Conservation (phyloP, 2,113 vertebrate species). For the Phaethon lepturus region DNA sequence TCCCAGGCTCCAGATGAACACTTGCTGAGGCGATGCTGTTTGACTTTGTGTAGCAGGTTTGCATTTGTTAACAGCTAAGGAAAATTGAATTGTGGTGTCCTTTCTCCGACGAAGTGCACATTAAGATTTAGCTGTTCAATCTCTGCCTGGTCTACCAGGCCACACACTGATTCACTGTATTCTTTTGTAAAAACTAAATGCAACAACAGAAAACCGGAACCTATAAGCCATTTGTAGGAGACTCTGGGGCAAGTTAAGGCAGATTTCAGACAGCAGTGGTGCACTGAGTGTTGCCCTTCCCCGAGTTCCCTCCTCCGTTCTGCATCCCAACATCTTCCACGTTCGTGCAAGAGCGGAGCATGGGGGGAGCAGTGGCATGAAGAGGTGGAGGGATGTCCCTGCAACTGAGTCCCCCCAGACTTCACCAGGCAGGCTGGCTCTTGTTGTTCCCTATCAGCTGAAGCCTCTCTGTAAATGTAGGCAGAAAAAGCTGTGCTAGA, state of each 20-base stretch:
- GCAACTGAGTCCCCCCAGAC: neutral
- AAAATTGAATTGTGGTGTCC: neutral
- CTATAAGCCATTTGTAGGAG: neutral
- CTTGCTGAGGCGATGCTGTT: neutral
- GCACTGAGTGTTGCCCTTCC: neutral
- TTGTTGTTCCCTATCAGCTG: neutral
- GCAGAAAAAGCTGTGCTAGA: neutral
- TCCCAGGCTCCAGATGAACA: neutral
- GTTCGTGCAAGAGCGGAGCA: neutral
- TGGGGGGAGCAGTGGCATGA: accelerated
- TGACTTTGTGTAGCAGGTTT: neutral
- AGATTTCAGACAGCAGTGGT: neutral
- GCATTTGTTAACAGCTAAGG: neutral
- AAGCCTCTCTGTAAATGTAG: neutral
- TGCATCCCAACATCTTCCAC: neutral
- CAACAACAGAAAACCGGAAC: neutral
- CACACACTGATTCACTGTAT: neutral
- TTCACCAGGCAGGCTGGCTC: neutral
- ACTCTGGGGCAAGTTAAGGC: neutral
- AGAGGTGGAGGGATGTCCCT: neutral
- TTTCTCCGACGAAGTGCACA: accelerated
- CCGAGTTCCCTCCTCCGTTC: neutral
- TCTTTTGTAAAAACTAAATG: neutral
- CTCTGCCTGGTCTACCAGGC: neutral
- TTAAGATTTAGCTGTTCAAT: neutral